A percentile compares a stretch with the other conserved stretches of the same genome.
Conservation (phyloP, 1,140 invertebrate species). For the Platorchestia sp. region DNA sequence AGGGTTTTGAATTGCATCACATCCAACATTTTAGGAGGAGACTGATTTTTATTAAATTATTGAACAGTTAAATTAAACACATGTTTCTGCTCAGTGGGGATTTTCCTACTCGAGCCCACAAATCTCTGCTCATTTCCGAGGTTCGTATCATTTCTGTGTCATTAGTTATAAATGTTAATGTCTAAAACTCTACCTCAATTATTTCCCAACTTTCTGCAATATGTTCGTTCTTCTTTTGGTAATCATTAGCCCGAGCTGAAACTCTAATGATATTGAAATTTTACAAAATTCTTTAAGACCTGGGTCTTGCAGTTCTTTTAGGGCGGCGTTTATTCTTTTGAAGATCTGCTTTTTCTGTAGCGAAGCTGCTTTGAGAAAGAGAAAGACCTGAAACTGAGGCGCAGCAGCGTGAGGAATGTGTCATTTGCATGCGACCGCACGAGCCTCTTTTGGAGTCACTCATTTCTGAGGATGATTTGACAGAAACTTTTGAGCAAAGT, state of each 20-base stretch:
- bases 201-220: background rate
- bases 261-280: background rate
- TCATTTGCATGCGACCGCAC: slow-evolving; percentile 38
- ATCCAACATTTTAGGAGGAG: background rate
- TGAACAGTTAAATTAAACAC: too few species aligned
- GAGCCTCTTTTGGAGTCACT: slow-evolving; percentile 10
- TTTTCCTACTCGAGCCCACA: background rate
- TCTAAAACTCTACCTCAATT: background rate
- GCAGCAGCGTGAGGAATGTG: background rate
- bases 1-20: background rate
- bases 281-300: background rate
- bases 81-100: background rate
- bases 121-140: background rate
- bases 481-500: slow-evolving; percentile 32
- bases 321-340: background rate
- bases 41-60: too few species aligned
- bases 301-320: background rate
- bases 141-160: too few species aligned
- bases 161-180: background rate
- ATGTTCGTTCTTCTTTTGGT: background rate
- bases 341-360: background rate
- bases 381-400: slow-evolving; percentile 1
- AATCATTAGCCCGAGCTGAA: background rate
- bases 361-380: background rate
- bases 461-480: slow-evolving; percentile 53